Conservation (phyloP, 2,113 vertebrate genomes). For the Strigops habroptila region DNA sequence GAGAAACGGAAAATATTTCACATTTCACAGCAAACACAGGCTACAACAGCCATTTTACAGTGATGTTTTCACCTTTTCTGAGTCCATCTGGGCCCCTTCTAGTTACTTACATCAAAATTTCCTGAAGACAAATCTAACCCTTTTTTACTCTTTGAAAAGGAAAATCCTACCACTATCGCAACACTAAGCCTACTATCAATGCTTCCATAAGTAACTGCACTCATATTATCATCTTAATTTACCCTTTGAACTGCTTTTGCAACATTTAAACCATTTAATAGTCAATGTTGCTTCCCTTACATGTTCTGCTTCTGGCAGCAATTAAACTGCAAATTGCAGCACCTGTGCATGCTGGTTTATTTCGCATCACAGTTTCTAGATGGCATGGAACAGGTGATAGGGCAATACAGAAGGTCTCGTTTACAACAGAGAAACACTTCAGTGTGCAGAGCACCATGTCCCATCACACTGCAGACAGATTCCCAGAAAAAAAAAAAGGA, state of each 20-base stretch:
- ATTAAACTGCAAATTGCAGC: neutral
- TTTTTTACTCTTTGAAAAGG: neutral
- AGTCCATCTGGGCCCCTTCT: rapidly evolving
- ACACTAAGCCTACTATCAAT: neutral
- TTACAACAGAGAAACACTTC: neutral
- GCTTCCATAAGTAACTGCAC: neutral
- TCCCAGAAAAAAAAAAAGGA: neutral
- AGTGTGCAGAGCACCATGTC: rapidly evolving
- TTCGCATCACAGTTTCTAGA: neutral
- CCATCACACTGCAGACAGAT: neutral
- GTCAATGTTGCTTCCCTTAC: rapidly evolving
- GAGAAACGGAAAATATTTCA: neutral
- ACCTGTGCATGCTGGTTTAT: constrained; percentile 4
- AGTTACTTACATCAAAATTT: neutral
- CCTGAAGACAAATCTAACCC: neutral
- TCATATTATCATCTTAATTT: neutral
- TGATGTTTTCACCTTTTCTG: neutral
- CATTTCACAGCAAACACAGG: neutral
- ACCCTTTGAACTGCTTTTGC: neutral
- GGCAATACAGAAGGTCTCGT: neutral
- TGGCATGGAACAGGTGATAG: neutral
- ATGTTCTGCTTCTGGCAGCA: neutral
- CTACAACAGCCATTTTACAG: neutral
- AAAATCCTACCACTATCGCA: neutral
- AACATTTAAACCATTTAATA: neutral